Evolutionary conservation across 2,113 vertebrate species (phyloP).

Genomic region (Synchiropus splendidus): DNA sequence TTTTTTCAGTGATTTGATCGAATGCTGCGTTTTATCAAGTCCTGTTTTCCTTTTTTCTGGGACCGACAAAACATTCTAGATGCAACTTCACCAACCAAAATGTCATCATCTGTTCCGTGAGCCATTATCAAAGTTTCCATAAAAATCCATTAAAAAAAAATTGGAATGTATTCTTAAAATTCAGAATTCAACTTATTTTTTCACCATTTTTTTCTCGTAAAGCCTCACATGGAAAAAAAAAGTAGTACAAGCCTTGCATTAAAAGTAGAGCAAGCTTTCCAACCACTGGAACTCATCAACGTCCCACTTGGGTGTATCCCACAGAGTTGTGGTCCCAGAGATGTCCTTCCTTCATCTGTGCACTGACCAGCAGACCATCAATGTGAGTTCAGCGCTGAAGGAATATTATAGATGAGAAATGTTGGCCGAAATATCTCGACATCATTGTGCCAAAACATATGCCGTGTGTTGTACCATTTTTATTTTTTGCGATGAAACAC

Average conservation of each 20-base stretch:
- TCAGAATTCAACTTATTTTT: too few species aligned
- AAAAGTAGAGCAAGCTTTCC: slow-evolving; percentile 31
- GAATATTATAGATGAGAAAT: slow-evolving; percentile 13
- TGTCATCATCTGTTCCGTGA: too few species aligned
- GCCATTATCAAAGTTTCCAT: too few species aligned
- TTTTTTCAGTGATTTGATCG: too few species aligned
- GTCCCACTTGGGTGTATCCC: slow-evolving; percentile 40
- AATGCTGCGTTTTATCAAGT: too few species aligned
- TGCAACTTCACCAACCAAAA: too few species aligned
- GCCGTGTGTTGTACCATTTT: slow-evolving; percentile 28
- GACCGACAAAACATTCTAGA: too few species aligned
- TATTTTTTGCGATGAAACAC: slow-evolving; percentile 25
- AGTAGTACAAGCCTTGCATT: slow-evolving; percentile 19
- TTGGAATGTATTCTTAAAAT: too few species aligned
- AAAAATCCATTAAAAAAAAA: too few species aligned
- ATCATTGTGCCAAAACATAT: slow-evolving; percentile 18
- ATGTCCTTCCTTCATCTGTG: slow-evolving; percentile 38
- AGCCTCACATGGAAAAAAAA: too few species aligned
- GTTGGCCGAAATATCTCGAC: slow-evolving; percentile 22
- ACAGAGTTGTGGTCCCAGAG: slow-evolving; percentile 38
- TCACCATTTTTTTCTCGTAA: too few species aligned
- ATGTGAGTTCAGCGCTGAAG: slow-evolving; percentile 31
- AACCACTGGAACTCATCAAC: slow-evolving; percentile 31
- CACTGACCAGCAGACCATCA: slow-evolving; percentile 19
- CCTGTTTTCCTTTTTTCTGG: too few species aligned